Conservation (phyloP, 2,888 invertebrate genomes). For the Agriopis leucophaearia region DNA sequence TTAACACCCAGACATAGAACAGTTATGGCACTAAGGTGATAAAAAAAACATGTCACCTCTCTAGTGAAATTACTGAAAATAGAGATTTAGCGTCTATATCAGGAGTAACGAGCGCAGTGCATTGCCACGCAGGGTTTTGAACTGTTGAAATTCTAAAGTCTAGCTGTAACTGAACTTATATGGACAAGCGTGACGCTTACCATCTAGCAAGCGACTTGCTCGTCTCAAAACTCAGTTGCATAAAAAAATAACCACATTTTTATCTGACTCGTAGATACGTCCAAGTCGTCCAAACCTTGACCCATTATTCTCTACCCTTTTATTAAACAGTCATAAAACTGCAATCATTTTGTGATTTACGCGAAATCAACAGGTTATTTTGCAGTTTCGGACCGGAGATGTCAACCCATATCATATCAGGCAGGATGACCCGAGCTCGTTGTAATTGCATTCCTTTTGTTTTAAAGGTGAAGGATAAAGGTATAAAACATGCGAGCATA, state of each 20-base stretch:
- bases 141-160: too few species aligned
- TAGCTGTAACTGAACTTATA: too few species aligned
- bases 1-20: too few species aligned
- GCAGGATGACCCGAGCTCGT: conserved; percentile 40
- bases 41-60: too few species aligned
- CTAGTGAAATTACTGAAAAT: too few species aligned
- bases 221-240: too few species aligned
- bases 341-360: conserved; percentile 35
- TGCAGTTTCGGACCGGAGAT: conserved; percentile 42
- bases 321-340: conserved; percentile 29
- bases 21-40: too few species aligned
- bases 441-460: conserved; percentile 39
- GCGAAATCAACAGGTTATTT: conserved; percentile 47
- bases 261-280: conserved; percentile 1
- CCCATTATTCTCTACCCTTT: conserved; percentile 22
- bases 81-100: too few species aligned
- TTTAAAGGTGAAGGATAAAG: conserved; percentile 30
- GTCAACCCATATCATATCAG: conserved; percentile 67
- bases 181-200: too few species aligned
- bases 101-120: too few species aligned
- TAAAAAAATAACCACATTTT: background rate
- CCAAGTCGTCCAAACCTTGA: conserved; percentile 7
- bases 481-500: background rate
- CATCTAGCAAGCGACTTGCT: too few species aligned
- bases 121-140: too few species aligned